phyloP scores from a whole-genome alignment of 2,888 invertebrate genomes.

The Megalurothrips usitatus region DNA sequence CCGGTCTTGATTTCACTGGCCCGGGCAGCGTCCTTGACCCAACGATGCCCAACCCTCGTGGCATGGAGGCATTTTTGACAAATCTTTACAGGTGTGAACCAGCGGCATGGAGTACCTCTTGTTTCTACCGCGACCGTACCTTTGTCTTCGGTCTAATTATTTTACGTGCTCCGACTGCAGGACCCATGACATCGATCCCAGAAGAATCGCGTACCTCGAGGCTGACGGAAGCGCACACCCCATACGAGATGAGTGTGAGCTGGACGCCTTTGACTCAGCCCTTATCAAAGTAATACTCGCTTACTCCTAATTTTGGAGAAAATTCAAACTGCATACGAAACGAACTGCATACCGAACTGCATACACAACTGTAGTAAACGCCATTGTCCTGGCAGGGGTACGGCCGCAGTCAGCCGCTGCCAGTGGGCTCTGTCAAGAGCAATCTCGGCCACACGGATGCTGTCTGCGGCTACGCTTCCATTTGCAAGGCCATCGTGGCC shows the following conservation, averaged over 20 bases:
- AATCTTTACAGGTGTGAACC: too few species aligned
- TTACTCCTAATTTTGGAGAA: slow-evolving; percentile 52
- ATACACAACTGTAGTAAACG: too few species aligned
- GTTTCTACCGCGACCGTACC: slow-evolving; percentile 14
- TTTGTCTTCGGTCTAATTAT: too few species aligned
- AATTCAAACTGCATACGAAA: slow-evolving; percentile 89
- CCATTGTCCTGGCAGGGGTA: slow-evolving; percentile 83
- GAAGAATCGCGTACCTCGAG: slow-evolving; percentile 53
- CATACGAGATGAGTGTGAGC: background rate
- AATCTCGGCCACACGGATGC: slow-evolving; percentile 99
- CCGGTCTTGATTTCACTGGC: too few species aligned
- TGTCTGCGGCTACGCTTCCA: slow-evolving; percentile 79
- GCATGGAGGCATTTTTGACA: too few species aligned
- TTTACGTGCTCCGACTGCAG: slow-evolving; percentile 48
- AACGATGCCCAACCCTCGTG: slow-evolving; percentile 45
- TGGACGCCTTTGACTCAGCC: background rate
- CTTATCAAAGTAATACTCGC: slow-evolving; percentile 53
- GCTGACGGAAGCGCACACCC: slow-evolving; percentile 57
- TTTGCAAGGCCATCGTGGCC: slow-evolving; percentile 85
- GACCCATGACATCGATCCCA: slow-evolving; percentile 50
- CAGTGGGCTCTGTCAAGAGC: slow-evolving; percentile 94
- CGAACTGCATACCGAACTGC: slow-evolving; percentile 92
- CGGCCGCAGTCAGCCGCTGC: slow-evolving; percentile 58
- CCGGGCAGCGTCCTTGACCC: slow-evolving; percentile 37
- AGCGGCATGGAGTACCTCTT: too few species aligned